A percentile compares a stretch with the other conserved stretches of the same genome.
Evolutionary conservation across 1,140 invertebrate species (phyloP).

Genomic region (Mactra quadrangularis): DNA sequence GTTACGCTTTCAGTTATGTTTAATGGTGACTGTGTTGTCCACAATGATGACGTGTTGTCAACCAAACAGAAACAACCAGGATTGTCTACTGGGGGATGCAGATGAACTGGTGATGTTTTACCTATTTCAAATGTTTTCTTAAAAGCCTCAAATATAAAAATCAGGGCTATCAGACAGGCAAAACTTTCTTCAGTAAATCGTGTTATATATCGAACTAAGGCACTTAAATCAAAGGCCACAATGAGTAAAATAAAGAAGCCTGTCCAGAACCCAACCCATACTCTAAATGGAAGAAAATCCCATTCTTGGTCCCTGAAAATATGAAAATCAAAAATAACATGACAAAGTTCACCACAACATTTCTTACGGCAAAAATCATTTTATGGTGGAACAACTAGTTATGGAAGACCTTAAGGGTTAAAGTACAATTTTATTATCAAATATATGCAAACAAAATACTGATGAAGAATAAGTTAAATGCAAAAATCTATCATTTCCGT

Average conservation of each 20-base stretch:
- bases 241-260: slow-evolving; percentile 93
- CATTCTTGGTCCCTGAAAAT: slow-evolving; percentile 88
- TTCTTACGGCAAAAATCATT: too few relatives aligned
- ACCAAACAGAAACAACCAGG: slow-evolving; percentile 72
- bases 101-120: slow-evolving; percentile 69
- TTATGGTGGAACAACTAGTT: too few relatives aligned
- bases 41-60: slow-evolving; percentile 39
- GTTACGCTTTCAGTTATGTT: slow-evolving; percentile 86
- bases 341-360: too few relatives aligned
- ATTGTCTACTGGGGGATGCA: slow-evolving; percentile 52
- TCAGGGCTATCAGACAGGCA: slow-evolving; percentile 98
- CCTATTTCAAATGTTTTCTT: slow-evolving; percentile 83
- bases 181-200: slow-evolving; percentile 99
- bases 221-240: slow-evolving; percentile 97
- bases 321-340: too few relatives aligned
- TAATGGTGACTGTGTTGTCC: not conserved
- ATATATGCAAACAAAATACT: too few relatives aligned
- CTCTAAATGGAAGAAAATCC: slow-evolving; percentile 97
- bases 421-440: too few relatives aligned
- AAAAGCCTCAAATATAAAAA: slow-evolving; percentile 98
- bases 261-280: slow-evolving; percentile 99
- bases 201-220: slow-evolving; percentile 99
- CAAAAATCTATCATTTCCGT: too few relatives aligned
- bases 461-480: too few relatives aligned
- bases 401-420: too few relatives aligned